A percentile compares a stretch with the other conserved stretches of the same genome.
These are phyloP conservation scores for Hippopotamyrus pictus DNA, from an alignment of 2,797 vertebrate genomes.

Conservation along the genomic window DNA sequence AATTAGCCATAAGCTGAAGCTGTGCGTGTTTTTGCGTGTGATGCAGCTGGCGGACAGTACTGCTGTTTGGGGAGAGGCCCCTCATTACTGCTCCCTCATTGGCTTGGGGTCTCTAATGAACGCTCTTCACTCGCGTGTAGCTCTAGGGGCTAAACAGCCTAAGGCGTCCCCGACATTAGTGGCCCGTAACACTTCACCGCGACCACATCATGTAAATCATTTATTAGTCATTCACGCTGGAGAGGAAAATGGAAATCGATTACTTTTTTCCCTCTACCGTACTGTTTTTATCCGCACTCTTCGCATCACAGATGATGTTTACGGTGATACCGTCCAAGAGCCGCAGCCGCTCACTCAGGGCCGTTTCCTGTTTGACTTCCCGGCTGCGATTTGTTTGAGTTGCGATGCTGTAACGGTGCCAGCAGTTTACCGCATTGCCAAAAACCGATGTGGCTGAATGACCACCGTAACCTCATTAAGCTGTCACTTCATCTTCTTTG, in stretches of 20 bases:
- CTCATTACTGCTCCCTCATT: not conserved
- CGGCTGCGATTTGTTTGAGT: not conserved
- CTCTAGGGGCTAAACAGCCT: conserved; percentile 14
- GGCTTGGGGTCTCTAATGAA: not conserved
- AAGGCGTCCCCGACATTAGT: not conserved
- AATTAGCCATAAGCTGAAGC: not conserved
- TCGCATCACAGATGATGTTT: not conserved
- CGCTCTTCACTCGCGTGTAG: not conserved
- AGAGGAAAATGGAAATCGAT: not conserved
- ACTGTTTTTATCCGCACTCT: not conserved
- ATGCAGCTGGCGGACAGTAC: not conserved
- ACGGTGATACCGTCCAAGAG: not conserved
- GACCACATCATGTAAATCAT: not conserved
- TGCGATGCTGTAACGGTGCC: not conserved
- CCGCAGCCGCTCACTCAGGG: not conserved
- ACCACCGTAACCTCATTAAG: not conserved
- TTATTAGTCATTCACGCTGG: not conserved
- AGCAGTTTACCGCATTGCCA: not conserved
- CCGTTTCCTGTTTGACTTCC: not conserved
- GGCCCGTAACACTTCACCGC: not conserved
- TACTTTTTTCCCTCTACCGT: not conserved
- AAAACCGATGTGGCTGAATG: not conserved
- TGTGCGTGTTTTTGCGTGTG: not conserved
- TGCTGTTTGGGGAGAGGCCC: not conserved
- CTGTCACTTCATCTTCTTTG: not conserved